Evolutionary conservation across 2,888 invertebrate species (phyloP), one percentile per base, ranked within the genome.

Genomic region (Endotricha flammealis): DNA sequence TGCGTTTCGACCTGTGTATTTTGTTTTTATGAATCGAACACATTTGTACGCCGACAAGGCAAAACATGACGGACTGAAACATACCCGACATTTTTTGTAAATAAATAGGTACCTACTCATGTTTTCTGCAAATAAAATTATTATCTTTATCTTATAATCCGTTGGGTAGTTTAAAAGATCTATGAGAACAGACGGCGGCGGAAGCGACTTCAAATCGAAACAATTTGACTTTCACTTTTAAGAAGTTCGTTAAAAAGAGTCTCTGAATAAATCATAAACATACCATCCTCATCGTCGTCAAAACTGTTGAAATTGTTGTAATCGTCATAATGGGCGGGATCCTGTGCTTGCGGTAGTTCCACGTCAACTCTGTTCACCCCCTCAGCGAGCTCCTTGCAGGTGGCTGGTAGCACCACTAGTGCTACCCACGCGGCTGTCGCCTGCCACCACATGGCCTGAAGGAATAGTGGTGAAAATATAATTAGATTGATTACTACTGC

Each of bases 271-370:
- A 17, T 30, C 11, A 17, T 3, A 22, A 11, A 23, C 10, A 10
- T 55, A 81, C 82, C 72, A 36, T 78, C 78, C 2, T 77, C 76
- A 8, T 79, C 81, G 32, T 73, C 75, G 2, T 56, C 67, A 7
- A 69, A 32, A 3, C 25, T 25, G n/a, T 10, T 56, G 16, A 20
- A 20, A 6, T 20, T 20, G 20, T 0, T 64, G 43, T 85, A 82
- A 31, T 83, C 80, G 24, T 80, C 78, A 33, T 81, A 78, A 46
- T 53, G 64, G 16, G 57, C 50, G 22, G 72, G 64, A 3, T 79
- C 73, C 40, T 77, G 79, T 0, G 75, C 75, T 42, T 81, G 79
- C 1, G 73, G 72, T 24, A 69, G 53, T 27, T 80, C 74, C 14
- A 50, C 42, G 1, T 50, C 51, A 3, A 60, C 66, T 2, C 57